Conservation (phyloP, 2,797 vertebrate species). For the Gouania willdenowi region DNA sequence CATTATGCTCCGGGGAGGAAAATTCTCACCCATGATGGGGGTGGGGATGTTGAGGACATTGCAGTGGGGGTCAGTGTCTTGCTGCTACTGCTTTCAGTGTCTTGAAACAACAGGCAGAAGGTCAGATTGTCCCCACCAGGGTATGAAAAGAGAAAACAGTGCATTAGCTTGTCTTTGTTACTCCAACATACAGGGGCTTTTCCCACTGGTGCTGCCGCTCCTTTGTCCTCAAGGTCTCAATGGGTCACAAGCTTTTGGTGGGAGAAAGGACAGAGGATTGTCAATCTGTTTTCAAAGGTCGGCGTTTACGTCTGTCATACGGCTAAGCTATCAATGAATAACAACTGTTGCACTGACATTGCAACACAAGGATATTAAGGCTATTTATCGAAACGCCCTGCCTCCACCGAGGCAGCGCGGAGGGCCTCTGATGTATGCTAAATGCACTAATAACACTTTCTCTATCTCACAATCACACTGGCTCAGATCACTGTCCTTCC, state of each 20-base stretch:
- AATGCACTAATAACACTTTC: slow-evolving; percentile 68
- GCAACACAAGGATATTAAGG: slow-evolving; percentile 70
- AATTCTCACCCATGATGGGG: not conserved
- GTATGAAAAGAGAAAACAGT: slow-evolving; percentile 61
- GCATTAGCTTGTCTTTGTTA: slow-evolving; percentile 70
- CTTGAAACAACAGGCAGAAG: slow-evolving; percentile 60
- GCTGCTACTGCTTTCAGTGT: slow-evolving; percentile 50
- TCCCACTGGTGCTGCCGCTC: slow-evolving; percentile 47
- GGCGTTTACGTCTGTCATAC: slow-evolving; percentile 43
- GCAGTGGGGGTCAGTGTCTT: slow-evolving; percentile 50
- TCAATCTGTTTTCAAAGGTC: slow-evolving; percentile 58
- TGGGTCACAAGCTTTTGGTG: slow-evolving; percentile 57
- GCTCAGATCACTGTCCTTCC: slow-evolving; percentile 44
- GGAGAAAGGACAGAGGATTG: slow-evolving; percentile 40
- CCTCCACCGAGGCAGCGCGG: slow-evolving; percentile 54
- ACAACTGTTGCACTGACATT: slow-evolving; percentile 73
- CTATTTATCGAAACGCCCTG: slow-evolving; percentile 63
- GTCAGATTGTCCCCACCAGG: slow-evolving; percentile 60
- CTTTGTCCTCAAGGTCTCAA: slow-evolving; percentile 60
- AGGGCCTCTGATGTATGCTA: slow-evolving; percentile 65
- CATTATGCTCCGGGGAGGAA: not conserved
- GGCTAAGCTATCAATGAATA: slow-evolving; percentile 46
- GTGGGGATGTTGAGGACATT: slow-evolving; percentile 3
- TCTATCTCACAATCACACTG: slow-evolving; percentile 42
- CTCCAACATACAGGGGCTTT: slow-evolving; percentile 42